phyloP scores from a whole-genome alignment of 2,797 vertebrate genomes.

The Sebastes goodei region DNA sequence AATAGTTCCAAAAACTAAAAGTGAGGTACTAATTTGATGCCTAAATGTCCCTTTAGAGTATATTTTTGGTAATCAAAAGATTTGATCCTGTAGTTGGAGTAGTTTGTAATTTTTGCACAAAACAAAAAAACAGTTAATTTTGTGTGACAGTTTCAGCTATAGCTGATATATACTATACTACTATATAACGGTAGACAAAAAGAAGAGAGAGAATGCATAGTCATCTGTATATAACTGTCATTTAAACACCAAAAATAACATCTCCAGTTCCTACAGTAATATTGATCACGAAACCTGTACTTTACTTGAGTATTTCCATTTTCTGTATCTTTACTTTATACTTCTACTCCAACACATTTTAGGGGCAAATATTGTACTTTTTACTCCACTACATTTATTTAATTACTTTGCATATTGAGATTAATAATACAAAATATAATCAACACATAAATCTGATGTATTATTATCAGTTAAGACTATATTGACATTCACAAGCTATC shows the following conservation, averaged over 20 bases:
- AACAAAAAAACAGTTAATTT: fast-evolving
- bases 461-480: neutral
- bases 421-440: neutral
- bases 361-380: neutral
- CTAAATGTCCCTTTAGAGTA: too few species aligned
- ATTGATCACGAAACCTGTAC: neutral
- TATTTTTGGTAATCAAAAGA: too few species aligned
- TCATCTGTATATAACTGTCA: neutral
- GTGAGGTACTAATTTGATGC: neutral
- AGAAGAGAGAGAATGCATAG: neutral
- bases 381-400: neutral
- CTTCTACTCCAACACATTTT: too few species aligned
- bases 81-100: too few species aligned
- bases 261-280: neutral
- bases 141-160: neutral
- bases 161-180: too few species aligned
- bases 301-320: too few species aligned
- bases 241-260: neutral
- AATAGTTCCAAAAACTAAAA: neutral
- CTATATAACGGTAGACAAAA: neutral
- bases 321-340: too few species aligned
- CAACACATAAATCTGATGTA: neutral
- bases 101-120: too few species aligned
- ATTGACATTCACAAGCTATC: neutral
- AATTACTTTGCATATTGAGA: neutral